phyloP scores from a whole-genome alignment of 2,113 vertebrate species.

The Boleophthalmus pectinirostris region DNA sequence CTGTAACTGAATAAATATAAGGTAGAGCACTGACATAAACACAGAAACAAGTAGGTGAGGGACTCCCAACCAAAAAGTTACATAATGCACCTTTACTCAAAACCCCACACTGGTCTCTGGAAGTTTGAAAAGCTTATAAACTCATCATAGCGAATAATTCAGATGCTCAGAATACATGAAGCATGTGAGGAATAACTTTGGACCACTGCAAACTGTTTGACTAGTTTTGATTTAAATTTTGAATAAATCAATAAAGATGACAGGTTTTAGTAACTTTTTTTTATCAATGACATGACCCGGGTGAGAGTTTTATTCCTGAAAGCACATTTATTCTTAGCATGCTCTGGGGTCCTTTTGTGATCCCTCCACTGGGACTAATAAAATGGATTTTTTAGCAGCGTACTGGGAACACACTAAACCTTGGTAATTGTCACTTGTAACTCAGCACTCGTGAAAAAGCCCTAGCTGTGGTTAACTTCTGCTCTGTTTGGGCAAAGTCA shows the following conservation, averaged over 20 bases:
- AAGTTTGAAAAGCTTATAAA: too few relatives aligned
- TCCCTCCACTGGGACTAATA: constrained; percentile 20
- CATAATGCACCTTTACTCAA: too few relatives aligned
- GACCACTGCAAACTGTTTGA: too few relatives aligned
- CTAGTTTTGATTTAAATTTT: neutral
- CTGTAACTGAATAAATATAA: too few relatives aligned
- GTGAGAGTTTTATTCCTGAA: constrained; percentile 5
- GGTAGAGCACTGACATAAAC: too few relatives aligned
- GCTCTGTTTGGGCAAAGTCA: too few relatives aligned
- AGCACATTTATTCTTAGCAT: neutral
- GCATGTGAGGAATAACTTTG: too few relatives aligned
- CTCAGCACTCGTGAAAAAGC: neutral
- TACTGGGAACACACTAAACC: constrained; percentile 1
- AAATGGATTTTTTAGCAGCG: neutral
- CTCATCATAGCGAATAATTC: too few relatives aligned
- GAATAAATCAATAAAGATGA: neutral
- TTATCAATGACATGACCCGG: constrained; percentile 11
- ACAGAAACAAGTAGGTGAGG: too few relatives aligned
- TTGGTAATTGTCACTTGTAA: neutral
- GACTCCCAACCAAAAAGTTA: too few relatives aligned
- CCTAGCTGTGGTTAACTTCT: constrained; percentile 7
- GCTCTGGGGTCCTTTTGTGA: constrained; percentile 16
- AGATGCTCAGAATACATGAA: too few relatives aligned
- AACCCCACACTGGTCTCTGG: too few relatives aligned
- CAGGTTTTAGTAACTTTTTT: neutral